Conservation (phyloP, 1,140 invertebrate species). For the Agrilus planipennis region DNA sequence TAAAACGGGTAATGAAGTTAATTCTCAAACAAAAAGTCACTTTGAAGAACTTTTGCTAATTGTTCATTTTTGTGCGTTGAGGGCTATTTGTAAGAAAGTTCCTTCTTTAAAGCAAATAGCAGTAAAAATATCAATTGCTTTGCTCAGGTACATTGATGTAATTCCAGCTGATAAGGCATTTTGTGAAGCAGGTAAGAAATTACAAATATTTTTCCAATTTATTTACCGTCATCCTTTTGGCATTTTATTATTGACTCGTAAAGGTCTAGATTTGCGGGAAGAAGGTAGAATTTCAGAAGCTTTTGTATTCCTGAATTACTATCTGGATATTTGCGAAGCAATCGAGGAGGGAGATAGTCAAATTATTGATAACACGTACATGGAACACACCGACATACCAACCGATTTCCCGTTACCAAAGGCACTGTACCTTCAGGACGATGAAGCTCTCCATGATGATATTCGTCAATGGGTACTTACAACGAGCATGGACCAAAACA, state of each 20-base stretch:
- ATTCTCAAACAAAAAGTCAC: constrained; percentile 23
- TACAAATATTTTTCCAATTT: too few species aligned
- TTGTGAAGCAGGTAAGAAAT: constrained; percentile 28
- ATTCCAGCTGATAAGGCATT: constrained; percentile 80
- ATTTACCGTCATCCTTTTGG: neutral
- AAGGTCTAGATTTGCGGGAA: constrained; percentile 62
- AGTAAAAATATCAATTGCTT: constrained; percentile 61
- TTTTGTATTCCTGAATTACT: constrained; percentile 93
- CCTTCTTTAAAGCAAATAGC: constrained; percentile 53
- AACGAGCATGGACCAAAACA: constrained; percentile 86
- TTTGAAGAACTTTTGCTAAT: constrained; percentile 35
- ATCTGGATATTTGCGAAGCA: constrained; percentile 88
- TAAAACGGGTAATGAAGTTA: constrained; percentile 21
- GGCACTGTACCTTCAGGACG: constrained; percentile 41
- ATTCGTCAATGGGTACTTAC: constrained; percentile 92
- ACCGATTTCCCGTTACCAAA: constrained; percentile 70
- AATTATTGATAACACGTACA: constrained; percentile 80
- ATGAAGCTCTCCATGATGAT: constrained; percentile 60
- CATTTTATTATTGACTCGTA: too few species aligned
- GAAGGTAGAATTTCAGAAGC: constrained; percentile 76
- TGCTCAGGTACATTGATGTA: constrained; percentile 82
- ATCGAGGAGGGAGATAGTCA: constrained; percentile 70
- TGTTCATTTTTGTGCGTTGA: constrained; percentile 38
- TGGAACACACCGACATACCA: constrained; percentile 82
- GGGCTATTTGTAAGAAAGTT: constrained; percentile 47